Percentiles rank a stretch among this genome's conserved stretches.
These are phyloP conservation scores for Micoletzkya japonica DNA, from an alignment of 2,888 invertebrate genomes.

Conservation along the genomic window DNA sequence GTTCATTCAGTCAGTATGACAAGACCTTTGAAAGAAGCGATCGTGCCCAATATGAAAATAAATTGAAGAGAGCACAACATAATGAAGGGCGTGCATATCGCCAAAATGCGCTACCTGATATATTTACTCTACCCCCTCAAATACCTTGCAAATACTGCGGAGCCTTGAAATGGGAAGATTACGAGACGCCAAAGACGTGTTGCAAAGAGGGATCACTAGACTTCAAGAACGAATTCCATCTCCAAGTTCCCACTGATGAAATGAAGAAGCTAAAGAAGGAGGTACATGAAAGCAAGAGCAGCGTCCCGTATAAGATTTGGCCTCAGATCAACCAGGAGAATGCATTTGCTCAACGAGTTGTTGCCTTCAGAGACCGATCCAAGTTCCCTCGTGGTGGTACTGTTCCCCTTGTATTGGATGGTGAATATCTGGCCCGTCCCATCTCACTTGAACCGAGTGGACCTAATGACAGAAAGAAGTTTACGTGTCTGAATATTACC, in stretches of 20 bases:
- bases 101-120: not conserved
- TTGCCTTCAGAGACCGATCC: no score
- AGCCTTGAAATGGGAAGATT: not conserved
- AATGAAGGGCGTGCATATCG: not conserved
- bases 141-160: not conserved
- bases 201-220: not conserved
- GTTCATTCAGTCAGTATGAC: no score
- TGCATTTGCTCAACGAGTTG: not conserved
- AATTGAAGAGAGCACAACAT: not conserved
- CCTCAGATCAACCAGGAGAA: not conserved
- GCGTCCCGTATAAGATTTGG: not conserved
- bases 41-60: not conserved
- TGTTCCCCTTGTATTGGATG: not conserved
- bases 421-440: not conserved
- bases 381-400: not conserved
- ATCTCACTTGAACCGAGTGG: not conserved
- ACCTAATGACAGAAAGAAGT: not conserved
- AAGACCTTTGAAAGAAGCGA: not conserved
- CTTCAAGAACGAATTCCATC: not conserved
- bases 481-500: conserved; percentile 2
- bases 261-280: not conserved
- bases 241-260: not conserved
- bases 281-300: not conserved
- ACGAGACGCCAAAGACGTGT: not conserved
- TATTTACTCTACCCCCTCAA: not conserved